Percentiles rank a stretch among this genome's conserved stretches.
Conservation (phyloP, 1,140 invertebrate species). For the Pogonomyrmex barbatus region DNA sequence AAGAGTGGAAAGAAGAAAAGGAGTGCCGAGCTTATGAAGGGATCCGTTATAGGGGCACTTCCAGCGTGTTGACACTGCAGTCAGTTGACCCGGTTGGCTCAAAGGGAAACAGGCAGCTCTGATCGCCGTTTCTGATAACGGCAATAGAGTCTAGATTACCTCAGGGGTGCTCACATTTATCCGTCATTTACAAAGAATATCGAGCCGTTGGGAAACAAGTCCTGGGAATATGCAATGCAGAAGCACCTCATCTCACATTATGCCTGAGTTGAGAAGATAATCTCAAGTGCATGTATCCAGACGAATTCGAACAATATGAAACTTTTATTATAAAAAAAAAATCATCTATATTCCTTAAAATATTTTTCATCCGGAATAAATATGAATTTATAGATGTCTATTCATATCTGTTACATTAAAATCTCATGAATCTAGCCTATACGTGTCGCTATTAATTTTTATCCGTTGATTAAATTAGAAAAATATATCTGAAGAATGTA, state of each 20-base stretch:
- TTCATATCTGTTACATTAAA: neutral
- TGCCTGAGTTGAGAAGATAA: slow-evolving; percentile 66
- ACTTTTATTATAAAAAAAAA: neutral
- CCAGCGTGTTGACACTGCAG: slow-evolving; percentile 80
- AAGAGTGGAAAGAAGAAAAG: slow-evolving; percentile 69
- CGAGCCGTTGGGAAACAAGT: neutral
- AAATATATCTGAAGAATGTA: neutral
- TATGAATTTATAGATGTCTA: neutral
- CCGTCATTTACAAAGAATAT: slow-evolving; percentile 37
- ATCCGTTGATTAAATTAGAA: slow-evolving; percentile 4
- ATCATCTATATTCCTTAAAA: neutral
- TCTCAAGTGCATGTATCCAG: slow-evolving; percentile 76
- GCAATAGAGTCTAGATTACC: slow-evolving; percentile 81
- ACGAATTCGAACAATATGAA: slow-evolving; percentile 59
- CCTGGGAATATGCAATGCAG: neutral
- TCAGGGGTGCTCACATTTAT: slow-evolving; percentile 76
- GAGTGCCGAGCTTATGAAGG: slow-evolving; percentile 70
- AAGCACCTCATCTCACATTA: slow-evolving; percentile 61
- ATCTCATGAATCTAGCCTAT: neutral
- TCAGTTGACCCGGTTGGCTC: slow-evolving; percentile 79
- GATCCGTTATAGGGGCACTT: slow-evolving; percentile 76
- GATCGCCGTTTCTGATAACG: slow-evolving; percentile 79
- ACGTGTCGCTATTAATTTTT: neutral
- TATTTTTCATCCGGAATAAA: neutral
- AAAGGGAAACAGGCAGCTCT: slow-evolving; percentile 78